Percentiles rank a stretch among this genome's conserved stretches.
These are phyloP conservation scores for Myripristis jacobus DNA, from an alignment of 2,797 vertebrate genomes.

Conservation along the genomic window DNA sequence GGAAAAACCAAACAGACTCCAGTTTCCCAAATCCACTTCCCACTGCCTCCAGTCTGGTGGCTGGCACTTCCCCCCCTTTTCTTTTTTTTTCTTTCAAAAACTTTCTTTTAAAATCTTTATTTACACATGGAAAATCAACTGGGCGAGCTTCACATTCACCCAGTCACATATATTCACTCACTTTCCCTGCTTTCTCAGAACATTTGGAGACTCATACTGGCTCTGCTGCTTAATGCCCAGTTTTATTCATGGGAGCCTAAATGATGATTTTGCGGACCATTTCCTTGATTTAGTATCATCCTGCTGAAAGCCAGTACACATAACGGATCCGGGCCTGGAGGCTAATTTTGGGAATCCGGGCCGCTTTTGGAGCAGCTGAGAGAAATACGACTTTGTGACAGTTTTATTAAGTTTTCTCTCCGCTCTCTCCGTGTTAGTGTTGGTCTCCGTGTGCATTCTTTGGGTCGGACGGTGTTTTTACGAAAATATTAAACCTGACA, in stretches of 20 bases:
- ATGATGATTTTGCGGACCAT: constrained; percentile 21
- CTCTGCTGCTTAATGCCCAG: no score
- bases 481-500: constrained; percentile 63
- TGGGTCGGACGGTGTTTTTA: constrained; percentile 46
- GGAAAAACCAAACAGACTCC: constrained; percentile 19
- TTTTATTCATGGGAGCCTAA: neutral
- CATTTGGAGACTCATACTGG: no score
- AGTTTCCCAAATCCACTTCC: constrained; percentile 23
- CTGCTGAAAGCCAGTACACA: constrained; percentile 20
- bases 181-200: no score
- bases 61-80: neutral
- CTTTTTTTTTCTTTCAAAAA: no score
- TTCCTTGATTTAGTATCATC: constrained; percentile 46
- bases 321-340: constrained; percentile 22
- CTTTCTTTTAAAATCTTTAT: no score
- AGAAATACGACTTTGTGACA: constrained; percentile 58
- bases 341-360: constrained; percentile 33
- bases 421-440: constrained; percentile 40
- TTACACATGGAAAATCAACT: no score
- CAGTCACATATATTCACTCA: no score
- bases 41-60: constrained; percentile 4
- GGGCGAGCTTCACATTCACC: no score
- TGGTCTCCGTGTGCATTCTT: constrained; percentile 52
- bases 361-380: constrained; percentile 44
- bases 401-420: constrained; percentile 51